Evolutionary conservation across 2,888 invertebrate species (phyloP).

Genomic region (Erebia epiphron): DNA sequence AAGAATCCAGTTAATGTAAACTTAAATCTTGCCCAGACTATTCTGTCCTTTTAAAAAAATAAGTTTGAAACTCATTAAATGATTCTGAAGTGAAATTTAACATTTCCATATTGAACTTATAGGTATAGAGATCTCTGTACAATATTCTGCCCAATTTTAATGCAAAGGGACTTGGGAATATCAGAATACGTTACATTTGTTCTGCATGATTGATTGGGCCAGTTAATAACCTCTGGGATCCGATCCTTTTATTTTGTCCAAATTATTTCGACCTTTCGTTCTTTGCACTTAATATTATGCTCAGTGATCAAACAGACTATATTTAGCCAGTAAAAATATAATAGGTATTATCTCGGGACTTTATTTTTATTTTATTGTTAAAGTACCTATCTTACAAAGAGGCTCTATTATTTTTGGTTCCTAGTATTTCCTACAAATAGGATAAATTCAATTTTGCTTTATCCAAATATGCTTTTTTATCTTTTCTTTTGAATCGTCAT

Average conservation of each 20-base stretch:
- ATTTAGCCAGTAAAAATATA: constrained; percentile 4
- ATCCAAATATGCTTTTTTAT: neutral
- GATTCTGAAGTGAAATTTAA: neutral
- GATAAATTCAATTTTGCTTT: neutral
- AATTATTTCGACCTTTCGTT: constrained; percentile 22
- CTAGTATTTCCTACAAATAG: neutral
- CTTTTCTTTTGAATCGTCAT: neutral
- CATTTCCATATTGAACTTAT: constrained; percentile 1
- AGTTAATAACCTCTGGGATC: constrained; percentile 20
- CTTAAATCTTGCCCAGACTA: neutral
- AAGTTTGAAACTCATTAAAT: neutral
- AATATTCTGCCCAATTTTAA: constrained; percentile 2
- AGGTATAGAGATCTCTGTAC: neutral
- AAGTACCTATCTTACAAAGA: neutral
- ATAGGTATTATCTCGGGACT: neutral
- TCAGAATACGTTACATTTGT: constrained; percentile 19
- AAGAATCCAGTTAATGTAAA: neutral
- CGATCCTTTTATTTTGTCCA: constrained; percentile 18
- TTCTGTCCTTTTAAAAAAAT: neutral
- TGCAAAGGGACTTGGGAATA: constrained; percentile 8
- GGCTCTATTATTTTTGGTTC: neutral
- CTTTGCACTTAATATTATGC: constrained; percentile 18
- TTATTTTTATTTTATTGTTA: constrained; percentile 8
- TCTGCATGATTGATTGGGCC: constrained; percentile 22
- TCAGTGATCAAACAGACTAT: constrained; percentile 11